Percentiles rank a stretch among this genome's conserved stretches.
These are phyloP conservation scores for Tanaodytes sp. DNA, from an alignment of 2,888 invertebrate species.

Conservation along the genomic window DNA sequence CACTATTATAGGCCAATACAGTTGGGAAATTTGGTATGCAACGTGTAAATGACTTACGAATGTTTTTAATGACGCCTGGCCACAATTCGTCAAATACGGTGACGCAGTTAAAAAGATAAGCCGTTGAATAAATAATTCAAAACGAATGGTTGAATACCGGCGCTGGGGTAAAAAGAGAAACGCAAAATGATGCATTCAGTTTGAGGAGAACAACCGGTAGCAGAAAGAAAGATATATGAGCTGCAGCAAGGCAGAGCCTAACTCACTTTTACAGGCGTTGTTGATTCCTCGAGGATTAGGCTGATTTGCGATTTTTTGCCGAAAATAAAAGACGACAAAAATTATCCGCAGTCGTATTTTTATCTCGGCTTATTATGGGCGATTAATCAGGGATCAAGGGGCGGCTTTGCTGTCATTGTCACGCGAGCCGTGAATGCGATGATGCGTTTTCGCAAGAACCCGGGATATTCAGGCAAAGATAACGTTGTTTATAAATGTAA, in stretches of 20 bases:
- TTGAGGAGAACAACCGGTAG: slow-evolving; percentile 55
- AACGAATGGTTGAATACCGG: slow-evolving; percentile 42
- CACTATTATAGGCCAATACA: too few species aligned
- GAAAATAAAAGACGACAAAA: not conserved
- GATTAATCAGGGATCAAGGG: slow-evolving; percentile 53
- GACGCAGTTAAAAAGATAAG: slow-evolving; percentile 48
- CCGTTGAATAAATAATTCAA: slow-evolving; percentile 51
- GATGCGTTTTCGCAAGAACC: slow-evolving; percentile 42
- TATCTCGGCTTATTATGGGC: slow-evolving; percentile 40
- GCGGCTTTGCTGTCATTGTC: slow-evolving; percentile 36
- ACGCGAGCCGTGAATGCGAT: slow-evolving; percentile 36
- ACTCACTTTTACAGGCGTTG: slow-evolving; percentile 47
- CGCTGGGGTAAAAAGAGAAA: slow-evolving; percentile 6
- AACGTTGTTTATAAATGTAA: slow-evolving; percentile 44
- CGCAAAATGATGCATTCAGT: slow-evolving; percentile 58
- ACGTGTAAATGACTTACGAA: not conserved
- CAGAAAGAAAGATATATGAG: slow-evolving; percentile 49
- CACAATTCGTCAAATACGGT: slow-evolving; percentile 61
- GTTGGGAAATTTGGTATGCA: too few species aligned
- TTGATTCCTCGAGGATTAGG: slow-evolving; percentile 44
- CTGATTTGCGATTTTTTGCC: slow-evolving; percentile 47
- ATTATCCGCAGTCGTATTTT: slow-evolving; percentile 38
- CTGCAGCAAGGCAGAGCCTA: slow-evolving; percentile 48
- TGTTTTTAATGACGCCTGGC: not conserved
- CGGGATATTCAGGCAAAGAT: slow-evolving; percentile 32